A percentile compares a stretch with the other conserved stretches of the same genome.
These are phyloP conservation scores for Glaucopsyche alexis DNA, from an alignment of 2,888 invertebrate species.

Conservation along the genomic window DNA sequence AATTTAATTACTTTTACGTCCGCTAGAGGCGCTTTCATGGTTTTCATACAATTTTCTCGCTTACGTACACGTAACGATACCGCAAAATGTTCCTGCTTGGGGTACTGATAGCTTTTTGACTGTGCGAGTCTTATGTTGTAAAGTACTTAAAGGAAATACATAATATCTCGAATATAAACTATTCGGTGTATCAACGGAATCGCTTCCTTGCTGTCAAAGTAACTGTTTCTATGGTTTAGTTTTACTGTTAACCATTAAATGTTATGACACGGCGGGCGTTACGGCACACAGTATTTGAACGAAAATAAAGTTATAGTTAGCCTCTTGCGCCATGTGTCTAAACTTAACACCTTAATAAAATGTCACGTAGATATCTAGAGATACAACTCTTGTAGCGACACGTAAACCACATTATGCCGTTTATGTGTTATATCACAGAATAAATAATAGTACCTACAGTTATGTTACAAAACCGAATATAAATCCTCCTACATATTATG, in stretches of 20 bases:
- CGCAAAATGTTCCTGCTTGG: too few relatives aligned
- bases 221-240: slow-evolving; percentile 20
- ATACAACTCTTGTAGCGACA: background rate
- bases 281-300: slow-evolving; percentile 14
- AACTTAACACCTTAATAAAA: slow-evolving; percentile 24
- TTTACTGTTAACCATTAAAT: slow-evolving; percentile 21
- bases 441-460: too few relatives aligned
- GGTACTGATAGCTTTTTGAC: too few relatives aligned
- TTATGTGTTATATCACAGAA: too few relatives aligned
- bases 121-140: too few relatives aligned
- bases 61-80: too few relatives aligned
- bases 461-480: slow-evolving; percentile 6
- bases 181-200: background rate
- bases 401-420: slow-evolving; percentile 5
- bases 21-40: too few relatives aligned
- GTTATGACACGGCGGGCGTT: slow-evolving; percentile 21
- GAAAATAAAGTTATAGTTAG: slow-evolving; percentile 26
- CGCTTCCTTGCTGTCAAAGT: slow-evolving; percentile 9
- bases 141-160: background rate
- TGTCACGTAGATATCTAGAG: slow-evolving; percentile 4
- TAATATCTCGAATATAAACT: background rate
- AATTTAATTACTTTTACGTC: too few relatives aligned
- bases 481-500: slow-evolving; percentile 1
- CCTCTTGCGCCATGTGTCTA: slow-evolving; percentile 15
- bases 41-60: too few relatives aligned